Percentiles rank a stretch among this genome's conserved stretches.
phyloP scores from a whole-genome alignment of 1,140 invertebrate species.

The Berghia stephanieae region DNA sequence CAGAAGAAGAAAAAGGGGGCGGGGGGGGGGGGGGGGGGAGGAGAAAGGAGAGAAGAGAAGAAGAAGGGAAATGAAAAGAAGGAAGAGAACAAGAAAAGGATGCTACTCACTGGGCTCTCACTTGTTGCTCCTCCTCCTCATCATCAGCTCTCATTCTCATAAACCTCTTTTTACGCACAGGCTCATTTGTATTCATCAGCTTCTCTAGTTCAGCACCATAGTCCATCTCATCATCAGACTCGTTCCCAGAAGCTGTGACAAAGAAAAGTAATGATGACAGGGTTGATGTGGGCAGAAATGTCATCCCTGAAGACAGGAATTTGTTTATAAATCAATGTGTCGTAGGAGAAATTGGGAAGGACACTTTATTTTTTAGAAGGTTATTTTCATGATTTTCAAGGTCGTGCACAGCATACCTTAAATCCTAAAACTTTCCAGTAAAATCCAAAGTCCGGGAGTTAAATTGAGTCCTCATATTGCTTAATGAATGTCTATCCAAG shows the following conservation, averaged over 20 bases:
- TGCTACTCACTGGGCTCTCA: not conserved
- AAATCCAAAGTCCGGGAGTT: too few species aligned
- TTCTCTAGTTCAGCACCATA: conserved; percentile 29
- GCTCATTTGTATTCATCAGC: conserved; percentile 19
- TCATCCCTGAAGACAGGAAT: too few species aligned
- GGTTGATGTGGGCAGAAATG: not conserved
- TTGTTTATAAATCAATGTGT: too few species aligned
- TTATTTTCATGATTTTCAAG: too few species aligned
- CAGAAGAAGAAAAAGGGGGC: not conserved
- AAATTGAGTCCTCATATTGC: too few species aligned
- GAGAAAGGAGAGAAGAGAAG: not conserved
- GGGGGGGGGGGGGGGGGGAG: not conserved
- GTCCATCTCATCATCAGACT: conserved; percentile 33
- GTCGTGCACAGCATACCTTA: too few species aligned
- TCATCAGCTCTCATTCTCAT: conserved; percentile 33
- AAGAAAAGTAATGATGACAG: not conserved
- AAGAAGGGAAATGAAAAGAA: not conserved
- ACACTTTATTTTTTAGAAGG: too few species aligned
- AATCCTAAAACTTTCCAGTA: too few species aligned
- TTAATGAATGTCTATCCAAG: too few species aligned
- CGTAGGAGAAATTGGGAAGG: too few species aligned
- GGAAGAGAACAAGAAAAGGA: not conserved
- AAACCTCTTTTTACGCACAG: conserved; percentile 24
- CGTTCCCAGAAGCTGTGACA: not conserved
- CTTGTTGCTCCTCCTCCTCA: conserved; percentile 22